Conservation (phyloP, 2,888 invertebrate genomes). For the Sisyra nigra region DNA sequence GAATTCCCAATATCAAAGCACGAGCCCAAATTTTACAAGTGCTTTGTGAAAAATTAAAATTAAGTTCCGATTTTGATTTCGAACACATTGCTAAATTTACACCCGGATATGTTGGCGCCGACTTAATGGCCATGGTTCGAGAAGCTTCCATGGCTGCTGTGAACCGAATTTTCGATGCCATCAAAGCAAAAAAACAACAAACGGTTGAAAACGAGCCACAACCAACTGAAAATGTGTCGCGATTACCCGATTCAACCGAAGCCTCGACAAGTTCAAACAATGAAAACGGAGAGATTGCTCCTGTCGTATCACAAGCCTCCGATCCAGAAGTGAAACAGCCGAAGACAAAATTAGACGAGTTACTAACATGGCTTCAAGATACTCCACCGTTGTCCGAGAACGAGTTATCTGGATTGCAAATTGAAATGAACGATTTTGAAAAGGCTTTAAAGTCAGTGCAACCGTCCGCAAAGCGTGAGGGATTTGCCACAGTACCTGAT, state of each 20-base stretch:
- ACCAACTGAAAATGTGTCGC: conserved; percentile 9
- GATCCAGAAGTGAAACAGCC: conserved; percentile 8
- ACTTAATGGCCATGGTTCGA: conserved; percentile 69
- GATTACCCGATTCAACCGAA: conserved; percentile 7
- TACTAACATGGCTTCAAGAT: conserved; percentile 47
- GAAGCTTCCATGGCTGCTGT: conserved; percentile 83
- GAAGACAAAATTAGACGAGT: conserved; percentile 30
- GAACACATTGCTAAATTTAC: conserved; percentile 63
- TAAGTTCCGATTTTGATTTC: conserved; percentile 55
- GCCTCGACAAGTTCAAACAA: conserved; percentile 3
- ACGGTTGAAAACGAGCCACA: conserved; percentile 4
- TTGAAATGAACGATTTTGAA: conserved; percentile 61
- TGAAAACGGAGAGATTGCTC: conserved; percentile 6
- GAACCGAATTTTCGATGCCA: conserved; percentile 32
- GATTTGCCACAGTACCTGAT: conserved; percentile 94
- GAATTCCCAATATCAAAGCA: conserved; percentile 78
- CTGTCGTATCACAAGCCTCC: not conserved
- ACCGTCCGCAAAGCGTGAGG: conserved; percentile 90
- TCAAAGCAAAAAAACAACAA: conserved; percentile 13
- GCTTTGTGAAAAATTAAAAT: conserved; percentile 51
- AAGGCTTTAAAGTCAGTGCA: conserved; percentile 67
- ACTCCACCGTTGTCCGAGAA: conserved; percentile 41
- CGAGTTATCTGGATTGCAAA: conserved; percentile 44
- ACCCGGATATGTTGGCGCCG: conserved; percentile 94
- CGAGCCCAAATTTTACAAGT: conserved; percentile 62